These are phyloP conservation scores for Sylvilagus bachmani DNA, from an alignment of 2,113 vertebrate species.

Conservation along the genomic window DNA sequence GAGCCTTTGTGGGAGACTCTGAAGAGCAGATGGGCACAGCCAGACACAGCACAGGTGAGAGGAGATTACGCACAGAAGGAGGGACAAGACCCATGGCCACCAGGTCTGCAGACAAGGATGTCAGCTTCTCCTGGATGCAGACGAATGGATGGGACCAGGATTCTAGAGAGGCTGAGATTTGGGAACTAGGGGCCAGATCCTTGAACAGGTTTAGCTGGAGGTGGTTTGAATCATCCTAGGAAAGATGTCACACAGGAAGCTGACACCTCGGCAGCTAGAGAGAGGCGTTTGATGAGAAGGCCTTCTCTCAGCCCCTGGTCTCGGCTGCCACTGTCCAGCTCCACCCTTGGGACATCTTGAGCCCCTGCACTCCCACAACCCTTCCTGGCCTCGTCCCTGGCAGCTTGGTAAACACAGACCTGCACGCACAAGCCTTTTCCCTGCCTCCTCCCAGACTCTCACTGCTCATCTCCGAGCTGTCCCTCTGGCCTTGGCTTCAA, in stretches of 20 bases:
- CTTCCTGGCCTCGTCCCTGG: not conserved
- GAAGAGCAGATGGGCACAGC: no score
- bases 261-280: not conserved
- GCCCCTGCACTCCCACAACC: not conserved
- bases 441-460: not conserved
- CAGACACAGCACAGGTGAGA: no score
- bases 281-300: not conserved
- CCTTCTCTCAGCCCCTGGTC: no score
- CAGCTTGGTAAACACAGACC: not conserved
- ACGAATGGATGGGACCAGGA: no score
- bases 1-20: no score
- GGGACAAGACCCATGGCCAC: not conserved
- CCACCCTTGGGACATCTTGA: not conserved
- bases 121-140: not conserved
- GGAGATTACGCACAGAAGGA: no score
- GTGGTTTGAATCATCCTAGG: not conserved
- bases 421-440: not conserved
- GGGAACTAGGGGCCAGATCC: not conserved
- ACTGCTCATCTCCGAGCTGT: not conserved
- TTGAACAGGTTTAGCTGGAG: not conserved
- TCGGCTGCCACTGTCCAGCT: not conserved
- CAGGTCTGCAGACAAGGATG: not conserved
- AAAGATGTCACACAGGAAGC: not conserved
- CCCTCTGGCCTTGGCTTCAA: not conserved
- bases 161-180: not conserved